Evolutionary conservation across 35 echinoderm and acorn worm genomes (phyloP), one percentile per base, ranked within the genome.

Genomic region (Acanthaster planci): DNA sequence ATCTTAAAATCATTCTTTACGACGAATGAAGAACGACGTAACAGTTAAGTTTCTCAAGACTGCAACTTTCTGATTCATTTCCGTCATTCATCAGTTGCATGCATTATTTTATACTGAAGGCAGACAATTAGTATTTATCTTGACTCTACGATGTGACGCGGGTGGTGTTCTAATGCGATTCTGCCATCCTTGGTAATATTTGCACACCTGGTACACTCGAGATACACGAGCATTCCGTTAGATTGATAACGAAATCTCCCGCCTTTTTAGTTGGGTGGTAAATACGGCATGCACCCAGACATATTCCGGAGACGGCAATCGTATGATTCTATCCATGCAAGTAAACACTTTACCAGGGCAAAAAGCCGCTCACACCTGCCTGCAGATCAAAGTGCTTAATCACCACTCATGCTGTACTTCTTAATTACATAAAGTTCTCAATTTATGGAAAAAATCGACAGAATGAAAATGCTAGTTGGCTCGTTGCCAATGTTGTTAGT

Each of bases 221-320:
- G 29, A 72, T 72, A 72, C 10, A 72, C 64, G 64, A 34, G 64
- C 64, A 72, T 72, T 72, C 64, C 64, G 34, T 34, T 34, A 31
- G 64, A 72, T 31, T 72, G 64, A 72, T 72, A 72, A 72, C 64
- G 34, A 72, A 35, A 72, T 72, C 64, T 72, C 64, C 64, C 64
- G 64, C 64, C 64, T 34, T 72, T 72, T 72, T 72, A 27, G 30
- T 26, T 72, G 18, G 64, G 34, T 34, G 64, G 34, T 72, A 72
- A 34, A 31, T 34, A 72, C 64, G 30, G 14, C 30, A 14, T 31
- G 26, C 34, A 31, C 2, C 18, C 64, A 72, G 64, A 72, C 64
- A 29, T 72, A 72, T 26, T 72, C 26, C 26, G 23, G 2, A 9
- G 21, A 72, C 34, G 34, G 64, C 26, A 72, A 72, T 35, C n/a